phyloP scores from a whole-genome alignment of 2,888 invertebrate species.

The Papilio gigon region DNA sequence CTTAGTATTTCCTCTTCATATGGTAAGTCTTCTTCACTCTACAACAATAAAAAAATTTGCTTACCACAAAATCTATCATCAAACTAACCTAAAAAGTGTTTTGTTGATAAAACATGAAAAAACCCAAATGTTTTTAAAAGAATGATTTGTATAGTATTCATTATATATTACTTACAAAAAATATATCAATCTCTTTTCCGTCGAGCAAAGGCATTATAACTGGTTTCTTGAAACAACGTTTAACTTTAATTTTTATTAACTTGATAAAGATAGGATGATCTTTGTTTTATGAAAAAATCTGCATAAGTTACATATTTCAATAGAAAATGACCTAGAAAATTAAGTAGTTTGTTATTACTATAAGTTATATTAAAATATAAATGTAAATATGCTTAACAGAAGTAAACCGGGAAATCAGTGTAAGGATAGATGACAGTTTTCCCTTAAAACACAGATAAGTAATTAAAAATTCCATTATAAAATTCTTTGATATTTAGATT shows the following conservation, averaged over 20 bases:
- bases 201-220: conserved; percentile 70
- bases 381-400: too few relatives aligned
- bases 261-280: background rate
- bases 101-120: background rate
- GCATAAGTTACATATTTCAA: background rate
- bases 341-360: conserved; percentile 9
- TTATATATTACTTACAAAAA: conserved; percentile 71
- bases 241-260: conserved; percentile 2
- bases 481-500: background rate
- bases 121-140: background rate
- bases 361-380: background rate
- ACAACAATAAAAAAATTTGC: conserved; percentile 51
- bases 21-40: conserved; percentile 97
- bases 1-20: conserved; percentile 99
- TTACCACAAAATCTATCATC: conserved; percentile 10
- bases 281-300: background rate
- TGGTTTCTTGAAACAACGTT: conserved; percentile 3
- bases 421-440: too few relatives aligned
- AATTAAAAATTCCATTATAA: background rate
- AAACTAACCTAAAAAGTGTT: background rate
- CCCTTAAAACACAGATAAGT: background rate
- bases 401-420: too few relatives aligned
- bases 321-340: background rate
- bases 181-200: conserved; percentile 77
- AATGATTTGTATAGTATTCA: background rate